Base-by-base conservation (phyloP, 2,888 invertebrate species). In the Scelioninae gen. 2 region DNA sequence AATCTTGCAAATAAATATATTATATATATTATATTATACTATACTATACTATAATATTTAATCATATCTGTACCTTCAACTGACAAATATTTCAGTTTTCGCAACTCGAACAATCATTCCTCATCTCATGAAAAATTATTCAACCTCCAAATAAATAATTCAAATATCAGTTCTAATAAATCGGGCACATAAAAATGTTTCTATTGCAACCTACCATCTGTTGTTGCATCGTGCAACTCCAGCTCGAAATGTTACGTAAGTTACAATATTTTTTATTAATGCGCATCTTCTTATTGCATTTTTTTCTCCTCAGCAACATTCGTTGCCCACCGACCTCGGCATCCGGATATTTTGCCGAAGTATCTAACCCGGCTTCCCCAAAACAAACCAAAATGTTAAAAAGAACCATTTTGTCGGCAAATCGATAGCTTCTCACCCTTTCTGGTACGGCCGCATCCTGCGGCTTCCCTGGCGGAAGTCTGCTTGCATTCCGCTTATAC, bases 401-500 rank as follows among this genome's bases (percentile, higher is more conserved):
- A 74, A 65, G 58, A 65, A 74, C 48, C 58, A 50, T 57, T 74
- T 61, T 22, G 37, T 61, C 18, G 55, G 33, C 45, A 45, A 74
- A 74, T 69, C 74, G 65, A 74, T 74, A 70, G 37, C 45, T 52
- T 65, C 60, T 65, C 48, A 43, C 60, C 33, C 55, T 60, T 58
- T 53, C 41, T 48, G 6, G 43, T 37, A 50, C 58, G 18, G 45
- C 61, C 25, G 64, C 71, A 72, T 60, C 71, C 74, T 71, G 74
- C 60, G 71, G 74, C 64, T 74, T 68, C 58, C 60, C 68, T 65
- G 33, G 13, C 71, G 64, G 65, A 72, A 69, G 75, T 73, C 73
- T 71, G 72, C 75, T 75, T 73, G 72, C 69, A 72, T 72, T 69
- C 65, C 72, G 69, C 69, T 75, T 69, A 70, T 73, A 70, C 67